These are phyloP conservation scores for Stomorhina lunata DNA, from an alignment of 2,888 invertebrate genomes.

Conservation along the genomic window DNA sequence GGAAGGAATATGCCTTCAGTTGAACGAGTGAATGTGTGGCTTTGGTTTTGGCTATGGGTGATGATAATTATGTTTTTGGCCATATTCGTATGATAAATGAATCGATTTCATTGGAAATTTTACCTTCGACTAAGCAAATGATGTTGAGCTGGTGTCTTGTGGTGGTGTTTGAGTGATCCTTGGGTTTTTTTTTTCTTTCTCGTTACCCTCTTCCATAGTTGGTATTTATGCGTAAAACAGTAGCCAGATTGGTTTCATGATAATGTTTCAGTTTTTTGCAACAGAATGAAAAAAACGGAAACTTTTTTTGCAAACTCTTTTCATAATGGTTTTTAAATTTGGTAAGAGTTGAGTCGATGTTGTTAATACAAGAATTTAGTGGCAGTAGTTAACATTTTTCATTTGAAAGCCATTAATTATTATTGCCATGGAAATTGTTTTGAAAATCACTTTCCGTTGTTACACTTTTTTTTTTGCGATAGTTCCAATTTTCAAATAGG, in stretches of 20 bases:
- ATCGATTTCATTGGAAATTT: slow-evolving; percentile 52
- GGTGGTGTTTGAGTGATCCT: not conserved
- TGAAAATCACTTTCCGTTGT: no score
- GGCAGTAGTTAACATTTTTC: not conserved
- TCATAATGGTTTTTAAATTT: slow-evolving; percentile 38
- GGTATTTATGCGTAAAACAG: slow-evolving; percentile 56
- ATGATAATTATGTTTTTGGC: slow-evolving; percentile 44
- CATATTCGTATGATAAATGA: slow-evolving; percentile 48
- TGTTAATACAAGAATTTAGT: no score
- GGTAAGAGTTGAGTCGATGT: not conserved
- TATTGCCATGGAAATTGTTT: no score
- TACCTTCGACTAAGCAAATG: slow-evolving; percentile 9
- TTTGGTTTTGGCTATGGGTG: not conserved
- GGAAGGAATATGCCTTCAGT: not conserved
- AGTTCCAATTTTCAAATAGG: no score
- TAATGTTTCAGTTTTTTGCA: slow-evolving; percentile 13
- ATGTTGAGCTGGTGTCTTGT: no score
- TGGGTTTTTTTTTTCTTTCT: not conserved
- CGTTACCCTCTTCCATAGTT: not conserved
- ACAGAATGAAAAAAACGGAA: not conserved
- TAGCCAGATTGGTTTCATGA: slow-evolving; percentile 62
- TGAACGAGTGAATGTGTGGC: not conserved
- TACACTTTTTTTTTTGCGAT: no score
- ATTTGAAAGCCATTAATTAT: no score
- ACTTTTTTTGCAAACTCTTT: not conserved